Evolutionary conservation across 2,888 invertebrate genomes (phyloP), one percentile per base, ranked within the genome.

Genomic region (Nephrotoma flavescens): DNA sequence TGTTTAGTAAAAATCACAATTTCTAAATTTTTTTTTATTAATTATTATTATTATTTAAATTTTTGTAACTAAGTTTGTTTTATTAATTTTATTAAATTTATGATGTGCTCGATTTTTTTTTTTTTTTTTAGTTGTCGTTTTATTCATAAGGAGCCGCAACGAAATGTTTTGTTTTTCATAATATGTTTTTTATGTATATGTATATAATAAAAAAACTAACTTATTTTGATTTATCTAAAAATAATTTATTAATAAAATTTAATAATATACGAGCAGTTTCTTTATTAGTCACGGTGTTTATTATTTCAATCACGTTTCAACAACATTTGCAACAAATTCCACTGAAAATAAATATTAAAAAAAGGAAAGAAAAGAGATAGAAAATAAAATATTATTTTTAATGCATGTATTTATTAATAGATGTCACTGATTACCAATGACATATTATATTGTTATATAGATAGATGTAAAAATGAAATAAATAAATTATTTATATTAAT

Each of bases 301-400:
- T 41, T 83, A 83, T 5, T 83, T 41, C 41, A 47, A 41, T 83
- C 41, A 84, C 41, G 42, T 42, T 84, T 84, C 84, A 84, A 41
- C 84, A 84, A 84, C 84, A 84, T 84, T 84, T 84, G 84, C 84
- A 84, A 84, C 84, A 84, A 42, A 84, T 84, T 84, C 84, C 84
- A n/a, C 84, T 84, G 84, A 42, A 84, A 84, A 84, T 42, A 84
- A 41, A 83, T 31, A 31, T 52, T 44, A 52, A 52, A 52, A 6
- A 52, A 15, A 7, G 15, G 19, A 52, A 15, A 71, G 71, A 19
- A 31, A 71, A 71, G 31, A 71, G 31, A 31, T 31, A 71, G 71
- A 71, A 71, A 71, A 6, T 15, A 57, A 57, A 15, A 57, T 57
- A 15, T n/a, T 57, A 6, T 47, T 12, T 12, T 6, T 12, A 57